Conservation (phyloP, 2,797 vertebrate genomes). For the Fratercula arctica region DNA sequence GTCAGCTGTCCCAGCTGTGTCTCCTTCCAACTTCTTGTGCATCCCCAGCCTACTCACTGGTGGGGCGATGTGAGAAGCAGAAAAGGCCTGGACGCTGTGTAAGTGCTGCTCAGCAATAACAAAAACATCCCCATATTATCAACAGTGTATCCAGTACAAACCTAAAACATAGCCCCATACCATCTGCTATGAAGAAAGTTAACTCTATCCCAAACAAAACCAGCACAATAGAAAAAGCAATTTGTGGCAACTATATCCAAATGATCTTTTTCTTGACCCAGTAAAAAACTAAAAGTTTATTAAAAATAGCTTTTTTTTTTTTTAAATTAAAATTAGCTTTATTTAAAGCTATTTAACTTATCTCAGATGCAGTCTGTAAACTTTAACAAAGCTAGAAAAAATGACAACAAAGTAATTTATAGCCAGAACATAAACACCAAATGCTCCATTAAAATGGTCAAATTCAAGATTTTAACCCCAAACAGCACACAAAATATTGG, state of each 20-base stretch:
- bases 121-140: neutral
- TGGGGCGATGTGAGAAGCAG: neutral
- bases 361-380: neutral
- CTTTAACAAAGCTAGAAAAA: neutral
- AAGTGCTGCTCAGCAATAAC: neutral
- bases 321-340: too few species aligned
- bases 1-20: neutral
- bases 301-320: too few species aligned
- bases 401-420: neutral
- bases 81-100: neutral
- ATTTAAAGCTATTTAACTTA: neutral
- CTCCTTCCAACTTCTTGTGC: neutral
- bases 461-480: neutral
- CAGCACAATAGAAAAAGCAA: neutral
- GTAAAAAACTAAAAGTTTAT: neutral
- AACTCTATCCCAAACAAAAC: neutral
- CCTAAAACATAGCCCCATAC: neutral
- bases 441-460: too few species aligned
- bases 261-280: fast-evolving
- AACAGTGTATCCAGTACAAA: neutral
- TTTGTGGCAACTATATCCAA: neutral
- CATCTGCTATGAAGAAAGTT: neutral
- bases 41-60: neutral
- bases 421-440: too few species aligned
- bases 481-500: neutral